phyloP scores from a whole-genome alignment of 1,140 invertebrate species.

The Chionoecetes opilio region DNA sequence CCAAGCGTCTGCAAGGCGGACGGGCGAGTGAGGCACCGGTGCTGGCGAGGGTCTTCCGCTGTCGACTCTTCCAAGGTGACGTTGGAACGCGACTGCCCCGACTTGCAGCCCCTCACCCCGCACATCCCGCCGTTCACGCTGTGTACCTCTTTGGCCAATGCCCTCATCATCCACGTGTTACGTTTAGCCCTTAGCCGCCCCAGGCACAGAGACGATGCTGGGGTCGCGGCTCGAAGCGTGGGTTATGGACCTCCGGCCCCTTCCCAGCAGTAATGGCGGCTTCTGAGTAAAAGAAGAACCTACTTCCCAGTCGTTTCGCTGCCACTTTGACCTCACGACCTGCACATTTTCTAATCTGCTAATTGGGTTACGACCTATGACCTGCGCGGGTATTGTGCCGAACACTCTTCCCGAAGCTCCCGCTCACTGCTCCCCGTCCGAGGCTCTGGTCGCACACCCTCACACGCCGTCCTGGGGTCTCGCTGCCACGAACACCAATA shows the following conservation, averaged over 20 bases:
- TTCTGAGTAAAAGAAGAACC: slow-evolving; percentile 76
- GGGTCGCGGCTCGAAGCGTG: slow-evolving; percentile 51
- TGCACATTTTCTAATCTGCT: slow-evolving; percentile 80
- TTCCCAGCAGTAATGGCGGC: slow-evolving; percentile 76
- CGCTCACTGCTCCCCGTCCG: background rate
- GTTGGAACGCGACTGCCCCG: slow-evolving; percentile 65
- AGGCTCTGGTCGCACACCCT: background rate
- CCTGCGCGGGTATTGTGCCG: slow-evolving; percentile 70
- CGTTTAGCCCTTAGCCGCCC: slow-evolving; percentile 46
- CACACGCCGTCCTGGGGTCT: too few relatives aligned
- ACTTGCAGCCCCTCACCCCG: slow-evolving; percentile 71
- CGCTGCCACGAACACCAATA: background rate
- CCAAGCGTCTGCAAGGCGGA: background rate
- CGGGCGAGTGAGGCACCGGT: background rate
- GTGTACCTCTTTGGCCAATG: background rate
- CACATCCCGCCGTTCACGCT: slow-evolving; percentile 24
- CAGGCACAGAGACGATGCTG: slow-evolving; percentile 40
- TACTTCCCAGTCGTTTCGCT: slow-evolving; percentile 79
- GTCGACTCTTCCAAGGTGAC: slow-evolving; percentile 68
- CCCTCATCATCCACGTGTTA: background rate
- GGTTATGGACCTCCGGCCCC: slow-evolving; percentile 69
- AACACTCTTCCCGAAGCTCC: slow-evolving; percentile 43
- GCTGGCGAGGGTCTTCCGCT: slow-evolving; percentile 52
- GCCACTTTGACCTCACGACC: slow-evolving; percentile 78
- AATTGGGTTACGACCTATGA: slow-evolving; percentile 79